Evolutionary conservation across 2,888 invertebrate genomes (phyloP).

Genomic region (Hirtodrosophila duncani): DNA sequence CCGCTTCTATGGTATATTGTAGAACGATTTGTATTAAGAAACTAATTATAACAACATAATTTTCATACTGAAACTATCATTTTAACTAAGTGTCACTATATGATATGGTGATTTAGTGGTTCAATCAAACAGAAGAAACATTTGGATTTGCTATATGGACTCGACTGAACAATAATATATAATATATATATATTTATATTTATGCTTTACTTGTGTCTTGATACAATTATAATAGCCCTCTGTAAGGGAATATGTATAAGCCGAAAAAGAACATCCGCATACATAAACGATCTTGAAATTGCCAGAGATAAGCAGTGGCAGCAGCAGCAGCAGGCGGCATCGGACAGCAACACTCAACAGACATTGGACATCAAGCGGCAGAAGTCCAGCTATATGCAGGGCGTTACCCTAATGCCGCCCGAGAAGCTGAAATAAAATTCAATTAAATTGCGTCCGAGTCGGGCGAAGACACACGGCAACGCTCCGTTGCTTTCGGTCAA

Average conservation of each 20-base stretch:
- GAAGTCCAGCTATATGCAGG: constrained; percentile 37
- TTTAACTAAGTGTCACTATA: too few species aligned
- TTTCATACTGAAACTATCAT: too few species aligned
- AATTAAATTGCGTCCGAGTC: constrained; percentile 54
- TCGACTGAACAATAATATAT: too few species aligned
- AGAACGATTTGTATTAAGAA: too few species aligned
- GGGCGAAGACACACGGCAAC: constrained; percentile 48
- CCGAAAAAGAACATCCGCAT: constrained; percentile 1
- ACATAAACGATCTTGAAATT: constrained; percentile 27
- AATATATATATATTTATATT: too few species aligned
- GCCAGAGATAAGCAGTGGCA: constrained; percentile 37
- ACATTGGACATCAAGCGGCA: constrained; percentile 8
- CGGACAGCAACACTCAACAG: background rate
- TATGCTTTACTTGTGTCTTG: too few species aligned
- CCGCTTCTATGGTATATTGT: too few species aligned
- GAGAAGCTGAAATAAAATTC: constrained; percentile 62
- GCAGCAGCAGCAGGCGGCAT: background rate
- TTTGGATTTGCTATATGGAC: too few species aligned
- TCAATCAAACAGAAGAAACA: background rate
- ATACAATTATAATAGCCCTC: too few species aligned
- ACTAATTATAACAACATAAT: too few species aligned
- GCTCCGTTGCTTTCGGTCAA: constrained; percentile 46
- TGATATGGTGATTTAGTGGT: too few species aligned
- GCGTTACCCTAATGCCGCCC: constrained; percentile 63
- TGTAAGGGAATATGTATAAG: background rate